Evolutionary conservation across 2,888 invertebrate species (phyloP).

Genomic region (Desoria tigrina): DNA sequence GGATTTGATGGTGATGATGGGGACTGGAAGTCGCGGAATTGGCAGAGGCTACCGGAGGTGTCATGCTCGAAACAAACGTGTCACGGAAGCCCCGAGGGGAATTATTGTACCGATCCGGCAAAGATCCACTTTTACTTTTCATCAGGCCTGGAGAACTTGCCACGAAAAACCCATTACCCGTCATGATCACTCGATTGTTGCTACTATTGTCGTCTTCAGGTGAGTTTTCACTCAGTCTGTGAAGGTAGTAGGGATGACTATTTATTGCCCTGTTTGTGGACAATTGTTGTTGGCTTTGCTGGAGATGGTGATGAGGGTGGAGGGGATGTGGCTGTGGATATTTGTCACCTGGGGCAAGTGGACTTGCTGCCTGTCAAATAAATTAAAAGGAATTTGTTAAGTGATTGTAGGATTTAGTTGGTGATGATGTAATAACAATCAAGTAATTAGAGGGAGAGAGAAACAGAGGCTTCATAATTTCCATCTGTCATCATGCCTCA

Average conservation of each 20-base stretch:
- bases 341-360: slow-evolving; percentile 50
- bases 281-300: background rate
- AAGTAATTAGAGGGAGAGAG: too few relatives aligned
- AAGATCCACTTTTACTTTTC: slow-evolving; percentile 48
- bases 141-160: slow-evolving; percentile 30
- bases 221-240: too few relatives aligned
- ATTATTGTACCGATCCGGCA: slow-evolving; percentile 36
- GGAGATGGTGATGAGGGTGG: background rate
- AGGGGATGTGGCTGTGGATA: slow-evolving; percentile 24
- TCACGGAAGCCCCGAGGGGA: slow-evolving; percentile 43
- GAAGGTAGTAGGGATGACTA: background rate
- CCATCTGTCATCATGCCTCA: too few relatives aligned
- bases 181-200: slow-evolving; percentile 25
- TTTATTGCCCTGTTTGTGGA: background rate
- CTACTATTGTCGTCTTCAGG: slow-evolving; percentile 4
- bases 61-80: slow-evolving; percentile 46
- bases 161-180: slow-evolving; percentile 29
- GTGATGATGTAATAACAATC: too few relatives aligned
- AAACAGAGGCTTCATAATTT: too few relatives aligned
- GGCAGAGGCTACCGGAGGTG: slow-evolving; percentile 20
- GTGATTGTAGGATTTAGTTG: background rate
- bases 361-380: slow-evolving; percentile 46
- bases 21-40: slow-evolving; percentile 42
- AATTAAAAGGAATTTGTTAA: slow-evolving; percentile 6
- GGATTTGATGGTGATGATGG: slow-evolving; percentile 28